A percentile compares a stretch with the other conserved stretches of the same genome.
Conservation (phyloP, 2,797 vertebrate species). For the Pipistrellus nathusii region DNA sequence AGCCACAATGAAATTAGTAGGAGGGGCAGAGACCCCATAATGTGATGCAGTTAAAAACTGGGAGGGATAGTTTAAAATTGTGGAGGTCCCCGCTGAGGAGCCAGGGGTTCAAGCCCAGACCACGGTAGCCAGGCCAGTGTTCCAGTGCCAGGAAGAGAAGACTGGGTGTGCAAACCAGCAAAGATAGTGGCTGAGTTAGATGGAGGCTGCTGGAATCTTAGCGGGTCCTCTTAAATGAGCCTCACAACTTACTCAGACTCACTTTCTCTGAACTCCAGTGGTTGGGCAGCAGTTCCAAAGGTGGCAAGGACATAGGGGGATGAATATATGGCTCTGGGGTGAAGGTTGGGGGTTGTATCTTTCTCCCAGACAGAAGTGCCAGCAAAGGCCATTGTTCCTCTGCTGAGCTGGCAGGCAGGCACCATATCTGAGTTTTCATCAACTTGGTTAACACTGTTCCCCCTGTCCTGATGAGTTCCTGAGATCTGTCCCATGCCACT, state of each 20-base stretch:
- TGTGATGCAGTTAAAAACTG: background rate
- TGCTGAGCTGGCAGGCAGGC: too few species aligned
- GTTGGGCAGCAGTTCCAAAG: background rate
- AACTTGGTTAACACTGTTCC: background rate
- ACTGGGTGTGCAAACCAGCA: background rate
- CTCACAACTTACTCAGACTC: background rate
- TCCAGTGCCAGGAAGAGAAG: background rate
- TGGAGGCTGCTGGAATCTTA: background rate
- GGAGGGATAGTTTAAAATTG: background rate
- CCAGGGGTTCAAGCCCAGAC: background rate
- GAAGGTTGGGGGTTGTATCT: background rate
- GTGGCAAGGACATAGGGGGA: background rate
- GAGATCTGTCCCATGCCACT: background rate
- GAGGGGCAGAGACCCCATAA: background rate
- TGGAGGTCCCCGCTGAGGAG: background rate
- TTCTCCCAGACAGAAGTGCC: background rate
- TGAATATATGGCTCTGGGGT: background rate
- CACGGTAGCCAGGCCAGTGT: background rate
- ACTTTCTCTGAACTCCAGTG: background rate
- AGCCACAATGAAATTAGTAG: background rate
- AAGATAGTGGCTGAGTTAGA: background rate
- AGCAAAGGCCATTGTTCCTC: background rate
- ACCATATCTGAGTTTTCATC: background rate
- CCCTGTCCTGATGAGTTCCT: background rate
- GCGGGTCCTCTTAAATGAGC: background rate